Evolutionary conservation across 2,888 invertebrate genomes (phyloP).

Genomic region (Orthosia gothica): DNA sequence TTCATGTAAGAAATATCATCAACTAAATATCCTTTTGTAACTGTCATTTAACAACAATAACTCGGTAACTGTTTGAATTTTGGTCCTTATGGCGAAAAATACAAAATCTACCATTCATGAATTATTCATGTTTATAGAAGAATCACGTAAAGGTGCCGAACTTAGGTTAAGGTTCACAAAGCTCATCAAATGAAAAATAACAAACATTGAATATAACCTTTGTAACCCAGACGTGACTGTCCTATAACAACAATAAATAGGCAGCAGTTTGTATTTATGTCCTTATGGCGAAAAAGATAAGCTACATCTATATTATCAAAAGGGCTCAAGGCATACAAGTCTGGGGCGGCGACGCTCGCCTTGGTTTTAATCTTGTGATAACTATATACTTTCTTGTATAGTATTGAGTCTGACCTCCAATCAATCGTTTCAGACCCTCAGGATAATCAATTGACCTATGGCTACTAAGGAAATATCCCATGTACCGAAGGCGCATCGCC

Average conservation of each 20-base stretch:
- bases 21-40: too few relatives aligned
- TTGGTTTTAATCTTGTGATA: slow-evolving; percentile 45
- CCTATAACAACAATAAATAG: slow-evolving; percentile 10
- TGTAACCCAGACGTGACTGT: slow-evolving; percentile 21
- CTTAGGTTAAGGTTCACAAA: not conserved
- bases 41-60: too few relatives aligned
- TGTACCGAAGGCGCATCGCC: too few relatives aligned
- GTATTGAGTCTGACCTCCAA: not conserved
- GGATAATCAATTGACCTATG: not conserved
- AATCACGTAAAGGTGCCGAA: not conserved
- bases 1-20: too few relatives aligned
- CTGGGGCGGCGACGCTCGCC: slow-evolving; percentile 15
- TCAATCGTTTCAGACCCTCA: not conserved
- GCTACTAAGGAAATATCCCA: not conserved
- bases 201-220: not conserved
- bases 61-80: too few relatives aligned
- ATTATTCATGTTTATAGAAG: not conserved
- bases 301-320: slow-evolving; percentile 22
- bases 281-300: slow-evolving; percentile 19
- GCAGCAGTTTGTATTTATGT: slow-evolving; percentile 1
- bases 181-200: slow-evolving; percentile 18
- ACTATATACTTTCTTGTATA: not conserved
- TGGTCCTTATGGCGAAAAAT: too few relatives aligned
- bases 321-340: slow-evolving; percentile 51
- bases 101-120: not conserved